Conservation (phyloP, 2,113 vertebrate species). For the Odocoileus hemionus region DNA sequence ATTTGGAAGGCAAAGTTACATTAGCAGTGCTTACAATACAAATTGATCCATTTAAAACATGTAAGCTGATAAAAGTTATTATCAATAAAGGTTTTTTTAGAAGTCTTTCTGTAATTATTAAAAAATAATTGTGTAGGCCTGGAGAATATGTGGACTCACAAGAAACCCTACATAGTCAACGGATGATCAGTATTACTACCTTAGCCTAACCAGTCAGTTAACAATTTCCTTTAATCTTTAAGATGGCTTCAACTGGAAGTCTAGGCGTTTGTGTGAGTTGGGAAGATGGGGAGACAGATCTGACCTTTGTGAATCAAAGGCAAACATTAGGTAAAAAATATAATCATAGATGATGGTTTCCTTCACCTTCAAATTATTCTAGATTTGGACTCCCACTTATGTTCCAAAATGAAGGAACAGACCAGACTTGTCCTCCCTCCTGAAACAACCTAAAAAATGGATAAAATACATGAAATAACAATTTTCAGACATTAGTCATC, state of each 20-base stretch:
- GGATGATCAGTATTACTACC: neutral
- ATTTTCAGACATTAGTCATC: neutral
- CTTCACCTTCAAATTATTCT: neutral
- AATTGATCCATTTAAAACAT: conserved; percentile 16
- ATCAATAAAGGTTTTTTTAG: neutral
- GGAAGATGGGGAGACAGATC: neutral
- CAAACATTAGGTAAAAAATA: neutral
- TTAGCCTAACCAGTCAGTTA: neutral
- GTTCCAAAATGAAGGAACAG: neutral
- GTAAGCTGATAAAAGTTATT: neutral
- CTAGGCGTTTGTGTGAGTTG: neutral
- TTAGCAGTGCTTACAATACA: neutral
- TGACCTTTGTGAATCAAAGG: neutral
- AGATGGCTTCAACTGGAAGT: neutral
- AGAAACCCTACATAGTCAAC: neutral
- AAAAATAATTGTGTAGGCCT: neutral
- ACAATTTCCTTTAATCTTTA: neutral
- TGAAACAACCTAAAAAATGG: neutral
- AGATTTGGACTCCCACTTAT: neutral
- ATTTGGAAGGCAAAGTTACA: neutral
- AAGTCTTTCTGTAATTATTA: conserved; percentile 12
- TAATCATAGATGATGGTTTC: neutral
- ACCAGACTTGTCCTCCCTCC: neutral
- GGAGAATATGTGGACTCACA: neutral
- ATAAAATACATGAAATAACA: neutral